These are phyloP conservation scores for Zaprionus tsacasi DNA, from an alignment of 1,140 invertebrate species.

Conservation along the genomic window DNA sequence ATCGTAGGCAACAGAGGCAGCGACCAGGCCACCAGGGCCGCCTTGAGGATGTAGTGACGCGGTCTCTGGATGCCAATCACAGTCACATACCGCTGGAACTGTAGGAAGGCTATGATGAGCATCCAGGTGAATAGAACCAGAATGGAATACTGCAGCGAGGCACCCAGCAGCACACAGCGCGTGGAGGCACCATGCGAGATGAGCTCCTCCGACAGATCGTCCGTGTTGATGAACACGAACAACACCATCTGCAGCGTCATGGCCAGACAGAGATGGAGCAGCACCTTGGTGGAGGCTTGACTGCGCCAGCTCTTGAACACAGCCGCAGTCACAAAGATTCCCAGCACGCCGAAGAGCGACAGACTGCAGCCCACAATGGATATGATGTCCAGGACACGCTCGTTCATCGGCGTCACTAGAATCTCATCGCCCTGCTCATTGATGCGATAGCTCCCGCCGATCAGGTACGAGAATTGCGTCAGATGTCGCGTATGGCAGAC, in stretches of 20 bases:
- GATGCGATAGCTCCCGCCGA: slow-evolving; percentile 82
- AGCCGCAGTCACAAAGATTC: slow-evolving; percentile 86
- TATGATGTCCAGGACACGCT: slow-evolving; percentile 86
- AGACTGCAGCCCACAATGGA: slow-evolving; percentile 87
- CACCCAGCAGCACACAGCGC: slow-evolving; percentile 85
- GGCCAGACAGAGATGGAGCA: slow-evolving; percentile 86
- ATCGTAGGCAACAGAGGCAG: slow-evolving; percentile 85
- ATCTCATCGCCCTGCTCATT: slow-evolving; percentile 68
- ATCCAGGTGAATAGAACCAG: slow-evolving; percentile 88
- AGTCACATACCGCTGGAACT: slow-evolving; percentile 87
- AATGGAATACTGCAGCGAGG: slow-evolving; percentile 87
- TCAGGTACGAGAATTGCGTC: slow-evolving; percentile 87
- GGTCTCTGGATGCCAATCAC: slow-evolving; percentile 86
- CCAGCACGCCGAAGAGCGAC: slow-evolving; percentile 86
- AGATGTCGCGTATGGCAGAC: slow-evolving; percentile 87
- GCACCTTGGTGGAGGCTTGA: slow-evolving; percentile 87
- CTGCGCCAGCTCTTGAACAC: slow-evolving; percentile 87
- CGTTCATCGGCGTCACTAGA: slow-evolving; percentile 81
- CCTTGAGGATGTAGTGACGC: slow-evolving; percentile 85
- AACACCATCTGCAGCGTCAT: slow-evolving; percentile 86
- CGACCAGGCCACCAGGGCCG: slow-evolving; percentile 86
- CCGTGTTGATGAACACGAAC: slow-evolving; percentile 84
- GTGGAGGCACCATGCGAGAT: slow-evolving; percentile 54
- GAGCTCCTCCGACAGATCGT: slow-evolving; percentile 85
- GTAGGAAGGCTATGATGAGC: slow-evolving; percentile 87